Evolutionary conservation across 2,797 vertebrate species (phyloP).

Genomic region (Crocodylus rhombifer): DNA sequence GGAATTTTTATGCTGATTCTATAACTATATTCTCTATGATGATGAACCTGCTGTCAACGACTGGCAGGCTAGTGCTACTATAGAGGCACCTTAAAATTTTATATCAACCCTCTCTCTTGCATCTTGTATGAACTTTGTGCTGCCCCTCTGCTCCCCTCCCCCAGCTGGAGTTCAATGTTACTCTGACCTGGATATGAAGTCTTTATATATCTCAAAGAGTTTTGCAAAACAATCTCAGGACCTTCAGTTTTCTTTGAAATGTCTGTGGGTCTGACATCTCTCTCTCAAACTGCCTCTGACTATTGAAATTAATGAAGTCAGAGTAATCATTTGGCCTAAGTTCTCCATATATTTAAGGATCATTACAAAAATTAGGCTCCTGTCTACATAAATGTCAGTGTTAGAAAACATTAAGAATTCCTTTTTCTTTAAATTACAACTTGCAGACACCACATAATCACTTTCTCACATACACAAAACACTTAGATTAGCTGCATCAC

Average conservation of each 20-base stretch:
- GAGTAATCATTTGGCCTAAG: neutral
- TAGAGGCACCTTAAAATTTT: neutral
- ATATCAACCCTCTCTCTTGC: neutral
- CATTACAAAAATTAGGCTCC: neutral
- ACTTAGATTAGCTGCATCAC: neutral
- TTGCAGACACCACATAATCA: constrained; percentile 9
- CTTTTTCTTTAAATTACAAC: constrained; percentile 30
- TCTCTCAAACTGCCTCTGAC: neutral
- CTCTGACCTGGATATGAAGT: neutral
- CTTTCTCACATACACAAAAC: neutral
- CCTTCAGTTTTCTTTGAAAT: neutral
- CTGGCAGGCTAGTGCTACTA: neutral
- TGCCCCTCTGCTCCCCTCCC: neutral
- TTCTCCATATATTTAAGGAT: neutral
- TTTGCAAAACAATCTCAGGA: neutral
- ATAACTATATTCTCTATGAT: neutral
- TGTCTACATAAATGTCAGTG: neutral
- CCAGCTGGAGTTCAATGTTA: neutral
- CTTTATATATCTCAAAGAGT: neutral
- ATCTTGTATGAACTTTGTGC: accelerated
- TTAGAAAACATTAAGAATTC: constrained; percentile 13
- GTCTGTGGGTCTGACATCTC: neutral
- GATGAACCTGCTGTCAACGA: neutral
- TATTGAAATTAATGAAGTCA: neutral
- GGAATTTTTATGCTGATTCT: neutral